Percentiles rank a stretch among this genome's conserved stretches.
Evolutionary conservation across 2,113 vertebrate species (phyloP).

Genomic region (Craseonycteris thonglongyai): DNA sequence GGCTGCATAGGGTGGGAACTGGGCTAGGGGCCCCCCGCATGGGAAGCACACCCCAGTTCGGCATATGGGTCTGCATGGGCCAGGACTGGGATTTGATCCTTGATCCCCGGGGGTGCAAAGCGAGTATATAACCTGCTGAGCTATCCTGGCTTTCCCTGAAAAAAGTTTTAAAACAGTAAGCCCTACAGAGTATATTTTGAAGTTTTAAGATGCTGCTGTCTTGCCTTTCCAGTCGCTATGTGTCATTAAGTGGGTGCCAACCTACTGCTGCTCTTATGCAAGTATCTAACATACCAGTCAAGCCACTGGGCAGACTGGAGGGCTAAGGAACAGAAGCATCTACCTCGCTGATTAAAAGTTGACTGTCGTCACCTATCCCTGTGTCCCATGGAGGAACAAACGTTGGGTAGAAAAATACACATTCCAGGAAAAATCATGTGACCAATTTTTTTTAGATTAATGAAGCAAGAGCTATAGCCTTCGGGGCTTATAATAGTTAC

Average conservation of each 20-base stretch:
- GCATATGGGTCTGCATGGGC: too few relatives aligned
- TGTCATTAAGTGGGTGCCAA: neutral
- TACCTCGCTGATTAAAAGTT: neutral
- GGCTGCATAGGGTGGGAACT: too few relatives aligned
- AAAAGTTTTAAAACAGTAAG: neutral
- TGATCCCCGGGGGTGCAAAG: too few relatives aligned
- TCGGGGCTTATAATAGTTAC: neutral
- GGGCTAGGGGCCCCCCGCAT: too few relatives aligned
- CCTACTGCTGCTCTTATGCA: neutral
- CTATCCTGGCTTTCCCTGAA: too few relatives aligned
- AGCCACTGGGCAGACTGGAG: neutral
- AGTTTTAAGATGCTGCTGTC: neutral
- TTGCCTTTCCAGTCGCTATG: neutral
- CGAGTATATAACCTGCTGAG: too few relatives aligned
- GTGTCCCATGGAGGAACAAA: neutral
- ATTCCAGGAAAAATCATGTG: neutral
- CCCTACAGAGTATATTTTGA: neutral
- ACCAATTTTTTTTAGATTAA: neutral
- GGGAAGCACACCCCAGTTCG: too few relatives aligned
- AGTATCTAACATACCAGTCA: neutral
- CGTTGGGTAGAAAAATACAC: neutral
- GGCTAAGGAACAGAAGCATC: neutral
- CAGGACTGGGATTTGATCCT: too few relatives aligned
- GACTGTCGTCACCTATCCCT: neutral
- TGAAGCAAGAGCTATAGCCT: constrained; percentile 31